Conservation (phyloP, 2,888 invertebrate genomes). For the Sinelater perroti region DNA sequence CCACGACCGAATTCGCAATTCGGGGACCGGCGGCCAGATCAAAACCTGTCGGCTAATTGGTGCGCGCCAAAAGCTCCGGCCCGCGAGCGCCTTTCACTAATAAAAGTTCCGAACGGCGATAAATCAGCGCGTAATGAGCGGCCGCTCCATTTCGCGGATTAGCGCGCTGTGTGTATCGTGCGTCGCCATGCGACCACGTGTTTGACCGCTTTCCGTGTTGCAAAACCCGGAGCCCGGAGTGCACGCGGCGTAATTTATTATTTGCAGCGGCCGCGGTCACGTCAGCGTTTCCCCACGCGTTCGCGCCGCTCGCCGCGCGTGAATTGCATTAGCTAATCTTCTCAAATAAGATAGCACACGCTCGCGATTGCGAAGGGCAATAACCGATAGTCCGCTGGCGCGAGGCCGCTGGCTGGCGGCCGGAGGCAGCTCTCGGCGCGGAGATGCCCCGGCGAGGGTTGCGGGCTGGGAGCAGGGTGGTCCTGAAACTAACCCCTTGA, state of each 20-base stretch:
- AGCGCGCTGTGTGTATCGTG: slow-evolving; percentile 8
- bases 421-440: no score
- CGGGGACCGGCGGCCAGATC: no score
- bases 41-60: no score
- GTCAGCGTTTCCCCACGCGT: slow-evolving; percentile 31
- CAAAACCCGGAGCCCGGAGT: slow-evolving; percentile 42
- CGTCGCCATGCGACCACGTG: slow-evolving; percentile 44
- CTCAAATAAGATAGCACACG: slow-evolving; percentile 34
- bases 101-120: slow-evolving; percentile 5
- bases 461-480: no score
- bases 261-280: slow-evolving; percentile 45
- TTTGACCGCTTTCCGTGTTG: slow-evolving; percentile 48
- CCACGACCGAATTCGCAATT: no score
- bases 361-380: slow-evolving; percentile 40
- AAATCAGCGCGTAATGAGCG: slow-evolving; percentile 9
- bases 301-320: slow-evolving; percentile 32
- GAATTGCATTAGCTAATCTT: slow-evolving; percentile 38
- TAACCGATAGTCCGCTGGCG: slow-evolving; percentile 40
- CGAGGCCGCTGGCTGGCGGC: no score
- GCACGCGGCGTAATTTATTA: slow-evolving; percentile 37
- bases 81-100: no score
- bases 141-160: slow-evolving; percentile 10
- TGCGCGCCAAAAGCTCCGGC: no score
- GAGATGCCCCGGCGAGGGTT: no score
- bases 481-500: no score